Evolutionary conservation across 1,140 invertebrate genomes (phyloP).

Genomic region (Drosophila pruinosa): DNA sequence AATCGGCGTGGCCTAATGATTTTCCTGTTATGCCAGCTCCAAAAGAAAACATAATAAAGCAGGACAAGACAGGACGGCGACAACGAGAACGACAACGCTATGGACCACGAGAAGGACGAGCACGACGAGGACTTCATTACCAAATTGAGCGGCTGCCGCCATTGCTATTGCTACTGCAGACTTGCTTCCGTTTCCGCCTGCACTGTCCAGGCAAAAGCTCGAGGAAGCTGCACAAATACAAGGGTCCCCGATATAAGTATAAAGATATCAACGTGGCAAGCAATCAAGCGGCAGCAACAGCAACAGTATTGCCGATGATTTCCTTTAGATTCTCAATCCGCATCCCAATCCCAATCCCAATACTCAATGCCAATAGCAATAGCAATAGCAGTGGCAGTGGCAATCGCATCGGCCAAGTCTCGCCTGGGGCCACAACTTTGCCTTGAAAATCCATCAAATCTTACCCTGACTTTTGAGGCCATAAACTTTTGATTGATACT

Average conservation of each 20-base stretch:
- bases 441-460: conserved; percentile 74
- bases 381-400: neutral
- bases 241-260: conserved; percentile 39
- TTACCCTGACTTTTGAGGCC: conserved; percentile 71
- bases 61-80: conserved; percentile 23
- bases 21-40: conserved; percentile 71
- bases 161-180: conserved; percentile 52
- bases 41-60: conserved; percentile 76
- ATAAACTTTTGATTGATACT: conserved; percentile 80
- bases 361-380: conserved; percentile 14
- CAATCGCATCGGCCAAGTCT: conserved; percentile 8
- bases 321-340: conserved; percentile 51
- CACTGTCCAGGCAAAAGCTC: conserved; percentile 53
- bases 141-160: conserved; percentile 74
- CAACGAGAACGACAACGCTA: conserved; percentile 7
- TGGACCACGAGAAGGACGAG: conserved; percentile 21
- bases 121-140: conserved; percentile 71
- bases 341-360: conserved; percentile 12
- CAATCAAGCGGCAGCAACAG: conserved; percentile 60
- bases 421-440: conserved; percentile 48
- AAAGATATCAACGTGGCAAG: conserved; percentile 76
- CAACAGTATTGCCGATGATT: conserved; percentile 56
- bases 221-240: conserved; percentile 71
- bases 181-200: conserved; percentile 74
- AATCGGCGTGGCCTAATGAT: conserved; percentile 78